A percentile compares a stretch with the other conserved stretches of the same genome.
Conservation (phyloP, 2,797 vertebrate species). For the Leptoclinus maculatus region DNA sequence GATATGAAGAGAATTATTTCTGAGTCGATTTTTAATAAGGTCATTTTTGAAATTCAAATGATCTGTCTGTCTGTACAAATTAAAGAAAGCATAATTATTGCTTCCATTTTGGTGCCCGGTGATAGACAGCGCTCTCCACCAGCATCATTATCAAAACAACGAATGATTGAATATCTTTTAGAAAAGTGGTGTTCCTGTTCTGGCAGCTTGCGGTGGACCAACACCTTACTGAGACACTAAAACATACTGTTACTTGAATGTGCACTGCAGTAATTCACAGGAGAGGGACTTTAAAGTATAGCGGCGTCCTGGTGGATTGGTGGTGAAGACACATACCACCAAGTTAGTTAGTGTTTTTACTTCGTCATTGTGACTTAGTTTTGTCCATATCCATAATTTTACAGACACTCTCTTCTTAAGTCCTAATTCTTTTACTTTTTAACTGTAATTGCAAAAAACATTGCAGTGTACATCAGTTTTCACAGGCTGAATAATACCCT, state of each 20-base stretch:
- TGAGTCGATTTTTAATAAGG: background rate
- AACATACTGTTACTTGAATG: background rate
- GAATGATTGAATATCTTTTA: background rate
- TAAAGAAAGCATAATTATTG: background rate
- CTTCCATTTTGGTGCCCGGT: background rate
- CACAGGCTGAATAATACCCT: background rate
- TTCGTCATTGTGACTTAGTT: background rate
- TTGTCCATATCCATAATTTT: background rate
- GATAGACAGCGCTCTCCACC: background rate
- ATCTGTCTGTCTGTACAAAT: background rate
- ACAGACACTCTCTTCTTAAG: background rate
- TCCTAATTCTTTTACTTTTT: background rate
- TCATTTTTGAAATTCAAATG: background rate
- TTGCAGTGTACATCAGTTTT: background rate
- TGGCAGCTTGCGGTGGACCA: background rate
- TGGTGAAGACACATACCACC: background rate
- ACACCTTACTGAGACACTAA: background rate
- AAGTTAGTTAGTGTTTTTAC: background rate
- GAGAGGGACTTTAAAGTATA: background rate
- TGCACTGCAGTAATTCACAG: background rate
- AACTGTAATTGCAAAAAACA: background rate
- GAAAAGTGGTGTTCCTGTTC: background rate
- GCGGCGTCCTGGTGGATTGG: background rate
- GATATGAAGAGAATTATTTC: background rate
- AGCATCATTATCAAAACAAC: background rate